These are phyloP conservation scores for Parapsyche elsis DNA, from an alignment of 1,140 invertebrate genomes.

Conservation along the genomic window DNA sequence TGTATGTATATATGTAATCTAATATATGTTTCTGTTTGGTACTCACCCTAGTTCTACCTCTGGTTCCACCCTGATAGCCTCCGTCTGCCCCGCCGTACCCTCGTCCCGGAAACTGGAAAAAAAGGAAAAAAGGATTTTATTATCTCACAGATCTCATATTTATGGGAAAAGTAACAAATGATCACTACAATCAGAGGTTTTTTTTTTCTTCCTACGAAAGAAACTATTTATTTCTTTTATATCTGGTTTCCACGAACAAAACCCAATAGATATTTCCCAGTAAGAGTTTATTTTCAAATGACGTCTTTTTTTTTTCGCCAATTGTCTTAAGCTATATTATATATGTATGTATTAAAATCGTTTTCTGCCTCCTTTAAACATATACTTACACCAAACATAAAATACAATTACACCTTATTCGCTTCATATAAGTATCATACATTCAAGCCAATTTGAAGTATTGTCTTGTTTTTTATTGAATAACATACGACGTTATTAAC, in stretches of 20 bases:
- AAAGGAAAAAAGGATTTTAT: slow-evolving; percentile 52
- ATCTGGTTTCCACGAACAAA: neutral
- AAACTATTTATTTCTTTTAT: slow-evolving; percentile 21
- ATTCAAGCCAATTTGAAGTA: too few relatives aligned
- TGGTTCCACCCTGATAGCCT: slow-evolving; percentile 61
- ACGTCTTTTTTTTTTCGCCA: neutral
- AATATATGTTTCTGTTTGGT: slow-evolving; percentile 24
- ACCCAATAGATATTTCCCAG: neutral
- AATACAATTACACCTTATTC: too few relatives aligned
- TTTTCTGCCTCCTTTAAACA: too few relatives aligned
- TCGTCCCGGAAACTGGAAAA: slow-evolving; percentile 66
- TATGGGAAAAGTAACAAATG: slow-evolving; percentile 32
- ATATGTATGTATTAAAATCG: too few relatives aligned
- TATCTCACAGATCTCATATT: slow-evolving; percentile 30
- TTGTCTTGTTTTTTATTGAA: too few relatives aligned
- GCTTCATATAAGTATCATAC: too few relatives aligned
- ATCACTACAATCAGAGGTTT: slow-evolving; percentile 28
- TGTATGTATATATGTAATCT: neutral
- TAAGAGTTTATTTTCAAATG: neutral
- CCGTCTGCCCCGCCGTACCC: slow-evolving; percentile 64
- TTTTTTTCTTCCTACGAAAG: neutral
- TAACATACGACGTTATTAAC: too few relatives aligned
- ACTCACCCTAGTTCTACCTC: slow-evolving; percentile 68
- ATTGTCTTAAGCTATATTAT: too few relatives aligned
- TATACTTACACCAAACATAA: too few relatives aligned